phyloP scores from a whole-genome alignment of 2,888 invertebrate genomes.

The Leptogaster cylindrica region DNA sequence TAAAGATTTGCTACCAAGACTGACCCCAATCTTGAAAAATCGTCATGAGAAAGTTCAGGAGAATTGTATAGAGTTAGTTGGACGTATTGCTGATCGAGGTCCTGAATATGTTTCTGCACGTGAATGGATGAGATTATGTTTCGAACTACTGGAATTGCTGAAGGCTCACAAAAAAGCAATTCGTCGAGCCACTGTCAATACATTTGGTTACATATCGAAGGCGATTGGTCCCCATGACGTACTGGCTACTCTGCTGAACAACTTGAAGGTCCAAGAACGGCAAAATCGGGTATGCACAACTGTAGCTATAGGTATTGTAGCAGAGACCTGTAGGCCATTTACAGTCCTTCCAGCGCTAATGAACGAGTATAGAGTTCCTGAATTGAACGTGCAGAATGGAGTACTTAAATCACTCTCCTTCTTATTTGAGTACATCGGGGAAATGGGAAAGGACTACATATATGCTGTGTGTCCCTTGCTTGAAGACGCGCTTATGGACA shows the following conservation, averaged over 20 bases:
- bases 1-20: slow-evolving; percentile 93
- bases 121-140: slow-evolving; percentile 99
- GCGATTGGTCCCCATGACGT: slow-evolving; percentile 99
- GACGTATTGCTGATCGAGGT: slow-evolving; percentile 97
- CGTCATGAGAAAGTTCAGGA: slow-evolving; percentile 97
- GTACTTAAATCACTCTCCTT: slow-evolving; percentile 98
- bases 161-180: slow-evolving; percentile 99
- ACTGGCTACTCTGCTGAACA: slow-evolving; percentile 94
- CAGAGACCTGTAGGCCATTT: slow-evolving; percentile 99
- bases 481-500: slow-evolving; percentile 99
- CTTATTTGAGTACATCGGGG: slow-evolving; percentile 98
- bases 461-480: slow-evolving; percentile 97
- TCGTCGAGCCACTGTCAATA: slow-evolving; percentile 97
- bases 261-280: slow-evolving; percentile 98
- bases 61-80: slow-evolving; percentile 99
- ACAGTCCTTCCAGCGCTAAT: slow-evolving; percentile 97
- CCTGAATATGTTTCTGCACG: slow-evolving; percentile 98
- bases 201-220: slow-evolving; percentile 99
- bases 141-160: slow-evolving; percentile 92
- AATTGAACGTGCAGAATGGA: slow-evolving; percentile 98
- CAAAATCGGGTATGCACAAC: slow-evolving; percentile 99
- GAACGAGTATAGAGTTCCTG: slow-evolving; percentile 99
- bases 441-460: slow-evolving; percentile 99
- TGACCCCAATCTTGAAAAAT: slow-evolving; percentile 98
- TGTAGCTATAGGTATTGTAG: slow-evolving; percentile 99